phyloP scores from a whole-genome alignment of 1,140 invertebrate genomes.

The Anastrepha obliqua region DNA sequence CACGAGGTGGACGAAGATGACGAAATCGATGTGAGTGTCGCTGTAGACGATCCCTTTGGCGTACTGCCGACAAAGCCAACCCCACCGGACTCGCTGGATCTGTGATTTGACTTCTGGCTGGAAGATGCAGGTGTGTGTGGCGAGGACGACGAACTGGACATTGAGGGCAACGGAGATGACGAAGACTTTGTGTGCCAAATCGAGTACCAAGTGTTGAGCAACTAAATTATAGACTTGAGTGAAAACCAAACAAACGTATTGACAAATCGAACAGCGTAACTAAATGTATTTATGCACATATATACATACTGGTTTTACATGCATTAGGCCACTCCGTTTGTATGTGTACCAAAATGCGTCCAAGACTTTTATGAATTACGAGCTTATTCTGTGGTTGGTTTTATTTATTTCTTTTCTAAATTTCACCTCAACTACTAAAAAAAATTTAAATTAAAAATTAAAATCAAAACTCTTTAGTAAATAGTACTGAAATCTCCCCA shows the following conservation, averaged over 20 bases:
- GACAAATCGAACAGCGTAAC: neutral
- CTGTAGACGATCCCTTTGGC: slow-evolving; percentile 71
- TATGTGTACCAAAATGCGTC: neutral
- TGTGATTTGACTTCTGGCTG: slow-evolving; percentile 74
- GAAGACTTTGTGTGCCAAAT: slow-evolving; percentile 29
- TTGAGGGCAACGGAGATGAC: neutral
- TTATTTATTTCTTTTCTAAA: neutral
- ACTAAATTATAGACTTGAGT: neutral
- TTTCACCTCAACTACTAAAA: neutral
- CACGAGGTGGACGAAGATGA: slow-evolving; percentile 67
- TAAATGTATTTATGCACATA: neutral
- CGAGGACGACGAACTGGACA: neutral
- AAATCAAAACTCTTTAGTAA: neutral
- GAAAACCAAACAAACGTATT: neutral
- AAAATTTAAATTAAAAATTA: neutral
- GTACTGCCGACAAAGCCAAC: slow-evolving; percentile 72
- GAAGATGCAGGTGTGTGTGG: slow-evolving; percentile 52
- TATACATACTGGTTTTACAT: neutral
- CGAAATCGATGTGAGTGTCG: slow-evolving; percentile 62
- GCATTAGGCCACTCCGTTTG: neutral
- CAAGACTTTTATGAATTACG: neutral
- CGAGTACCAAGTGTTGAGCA: slow-evolving; percentile 13
- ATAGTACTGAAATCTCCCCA: neutral
- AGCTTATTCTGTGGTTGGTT: neutral
- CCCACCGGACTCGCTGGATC: slow-evolving; percentile 73